Base-by-base conservation (phyloP, 2,888 invertebrate species). In the Agrotis segetum region DNA sequence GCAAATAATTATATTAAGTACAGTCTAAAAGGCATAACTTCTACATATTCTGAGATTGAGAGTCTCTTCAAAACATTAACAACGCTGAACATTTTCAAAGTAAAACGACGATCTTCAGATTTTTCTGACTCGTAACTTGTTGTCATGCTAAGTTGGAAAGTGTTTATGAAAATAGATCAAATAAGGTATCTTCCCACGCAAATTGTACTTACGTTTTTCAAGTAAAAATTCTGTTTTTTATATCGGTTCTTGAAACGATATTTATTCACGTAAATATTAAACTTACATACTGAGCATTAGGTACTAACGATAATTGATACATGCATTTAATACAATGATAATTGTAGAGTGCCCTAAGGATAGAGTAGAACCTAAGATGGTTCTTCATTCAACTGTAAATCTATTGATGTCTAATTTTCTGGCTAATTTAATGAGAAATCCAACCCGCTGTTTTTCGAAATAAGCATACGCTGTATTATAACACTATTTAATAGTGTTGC, bases 151-250 rank as follows among this genome's bases (percentile, higher is more conserved):
- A 21, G 4, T n/a, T 13, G 13, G 46, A 71, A 16, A 14, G 19
- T 55, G 24, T 70, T 55, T 29, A 7, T 58, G 47, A 53, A 71
- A 62, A 50, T 55, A 56, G 4, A 71, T 61, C 9, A 44, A 71
- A 61, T 44, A 71, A 44, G 44, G 6, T 21, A 47, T 29, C 14
- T 17, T 64, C 40, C 13, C 16, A 49, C 49, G 34, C 55, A 60
- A 49, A 60, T 29, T 65, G n/a, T 6, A 14, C 29, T 21, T 44
- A 44, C 9, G 24, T 7, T 21, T 7, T n/a, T 53, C 40, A 52
- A 49, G 13, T 13, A 4, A 64, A 55, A 74, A 61, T 55, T n/a
- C n/a, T 49, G 40, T 21, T 29, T 65, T 29, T 47, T 49, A 44
- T 46, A 17, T 63, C 6, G 16, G 44, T 34, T 19, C 13, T 6